A percentile compares a stretch with the other conserved stretches of the same genome.
Conservation (phyloP, 2,888 invertebrate genomes). For the Odontothrips loti region DNA sequence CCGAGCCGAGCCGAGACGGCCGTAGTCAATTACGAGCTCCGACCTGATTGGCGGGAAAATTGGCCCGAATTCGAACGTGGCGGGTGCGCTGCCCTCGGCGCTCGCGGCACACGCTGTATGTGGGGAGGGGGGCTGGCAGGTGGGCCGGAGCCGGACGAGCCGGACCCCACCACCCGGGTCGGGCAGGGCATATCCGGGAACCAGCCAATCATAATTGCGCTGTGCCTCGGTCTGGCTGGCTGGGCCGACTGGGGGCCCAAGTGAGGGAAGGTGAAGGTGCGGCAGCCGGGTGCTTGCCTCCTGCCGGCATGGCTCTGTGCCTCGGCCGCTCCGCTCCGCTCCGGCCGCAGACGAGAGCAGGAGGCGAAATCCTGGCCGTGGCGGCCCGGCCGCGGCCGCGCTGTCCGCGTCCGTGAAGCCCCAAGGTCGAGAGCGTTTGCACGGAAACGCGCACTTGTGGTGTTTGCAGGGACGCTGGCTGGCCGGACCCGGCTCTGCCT, state of each 20-base stretch:
- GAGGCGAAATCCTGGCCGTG: no score
- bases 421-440: background rate
- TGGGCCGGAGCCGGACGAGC: background rate
- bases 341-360: no score
- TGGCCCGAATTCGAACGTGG: background rate
- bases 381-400: background rate
- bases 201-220: slow-evolving; percentile 16
- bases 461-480: background rate
- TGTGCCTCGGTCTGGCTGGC: background rate
- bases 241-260: background rate
- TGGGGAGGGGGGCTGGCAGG: background rate
- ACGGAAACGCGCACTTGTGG: background rate
- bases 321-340: background rate
- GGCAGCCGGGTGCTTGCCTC: background rate
- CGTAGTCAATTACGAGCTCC: background rate
- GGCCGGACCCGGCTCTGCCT: background rate
- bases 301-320: background rate
- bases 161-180: background rate
- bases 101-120: no score
- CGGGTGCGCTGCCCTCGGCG: background rate
- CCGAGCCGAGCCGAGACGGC: no score
- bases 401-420: slow-evolving; percentile 1
- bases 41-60: background rate
- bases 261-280: no score
- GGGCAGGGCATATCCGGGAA: background rate